phyloP scores from a whole-genome alignment of 2,888 invertebrate species.

The Noctua janthina region DNA sequence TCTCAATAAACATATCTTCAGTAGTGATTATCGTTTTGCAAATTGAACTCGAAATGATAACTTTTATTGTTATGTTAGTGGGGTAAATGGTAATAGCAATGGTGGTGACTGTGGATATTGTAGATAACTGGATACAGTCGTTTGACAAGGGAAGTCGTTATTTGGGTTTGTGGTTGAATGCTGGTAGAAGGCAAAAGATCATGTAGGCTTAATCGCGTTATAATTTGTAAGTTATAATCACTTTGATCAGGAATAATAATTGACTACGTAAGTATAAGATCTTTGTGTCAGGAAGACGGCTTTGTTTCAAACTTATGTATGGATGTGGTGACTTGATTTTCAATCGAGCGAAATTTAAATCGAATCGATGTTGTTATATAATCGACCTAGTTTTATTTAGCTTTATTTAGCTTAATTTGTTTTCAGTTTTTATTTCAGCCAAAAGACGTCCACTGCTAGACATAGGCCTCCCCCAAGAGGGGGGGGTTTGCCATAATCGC shows the following conservation, averaged over 20 bases:
- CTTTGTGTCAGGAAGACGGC: too few relatives aligned
- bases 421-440: too few relatives aligned
- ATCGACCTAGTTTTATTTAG: too few relatives aligned
- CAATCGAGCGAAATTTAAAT: too few relatives aligned
- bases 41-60: slow-evolving; percentile 64
- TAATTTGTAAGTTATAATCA: not conserved
- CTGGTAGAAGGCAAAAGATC: not conserved
- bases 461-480: too few relatives aligned
- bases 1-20: slow-evolving; percentile 84
- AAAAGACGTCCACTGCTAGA: too few relatives aligned
- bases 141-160: slow-evolving; percentile 30
- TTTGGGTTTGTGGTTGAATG: not conserved
- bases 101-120: not conserved
- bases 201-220: not conserved
- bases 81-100: slow-evolving; percentile 25
- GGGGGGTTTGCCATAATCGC: too few relatives aligned
- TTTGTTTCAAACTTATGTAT: too few relatives aligned
- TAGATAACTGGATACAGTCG: not conserved
- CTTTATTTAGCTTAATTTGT: too few relatives aligned
- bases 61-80: slow-evolving; percentile 51
- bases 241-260: not conserved
- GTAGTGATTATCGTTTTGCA: slow-evolving; percentile 69
- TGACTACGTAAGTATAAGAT: too few relatives aligned
- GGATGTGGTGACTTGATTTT: too few relatives aligned
- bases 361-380: too few relatives aligned